phyloP scores from a whole-genome alignment of 2,113 vertebrate species.

The Bubo blakistoni region DNA sequence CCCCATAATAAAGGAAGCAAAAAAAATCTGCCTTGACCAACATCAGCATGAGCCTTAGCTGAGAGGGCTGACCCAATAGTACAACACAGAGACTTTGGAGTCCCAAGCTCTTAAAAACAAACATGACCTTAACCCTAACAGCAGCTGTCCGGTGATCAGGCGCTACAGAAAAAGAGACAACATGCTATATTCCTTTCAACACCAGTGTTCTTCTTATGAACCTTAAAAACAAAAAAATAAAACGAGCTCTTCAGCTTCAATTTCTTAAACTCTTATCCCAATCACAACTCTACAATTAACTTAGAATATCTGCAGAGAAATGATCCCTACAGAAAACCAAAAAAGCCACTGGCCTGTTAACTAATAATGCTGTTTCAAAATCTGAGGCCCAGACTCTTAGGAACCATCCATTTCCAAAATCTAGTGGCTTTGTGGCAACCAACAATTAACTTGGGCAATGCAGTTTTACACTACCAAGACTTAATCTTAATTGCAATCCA shows the following conservation, averaged over 20 bases:
- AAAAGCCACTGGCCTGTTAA: background rate
- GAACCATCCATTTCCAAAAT: background rate
- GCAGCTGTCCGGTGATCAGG: background rate
- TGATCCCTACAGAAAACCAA: background rate
- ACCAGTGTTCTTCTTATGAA: background rate
- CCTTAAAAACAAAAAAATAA: background rate
- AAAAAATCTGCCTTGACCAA: background rate
- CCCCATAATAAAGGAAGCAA: background rate
- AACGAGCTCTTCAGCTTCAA: background rate
- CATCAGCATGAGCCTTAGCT: background rate
- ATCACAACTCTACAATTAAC: background rate
- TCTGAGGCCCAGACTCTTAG: background rate
- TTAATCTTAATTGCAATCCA: background rate
- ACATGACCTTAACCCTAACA: background rate
- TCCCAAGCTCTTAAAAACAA: background rate
- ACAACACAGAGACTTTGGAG: background rate
- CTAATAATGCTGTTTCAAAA: background rate
- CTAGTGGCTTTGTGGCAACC: background rate
- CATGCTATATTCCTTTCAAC: background rate
- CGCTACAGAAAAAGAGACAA: background rate
- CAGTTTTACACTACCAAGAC: background rate
- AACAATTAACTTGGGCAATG: background rate
- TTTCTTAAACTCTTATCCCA: background rate
- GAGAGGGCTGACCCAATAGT: background rate
- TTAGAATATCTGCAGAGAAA: background rate